Percentiles rank a stretch among this genome's conserved stretches.
Conservation (phyloP, 2,113 vertebrate genomes). For the Sphaerodactylus townsendi region DNA sequence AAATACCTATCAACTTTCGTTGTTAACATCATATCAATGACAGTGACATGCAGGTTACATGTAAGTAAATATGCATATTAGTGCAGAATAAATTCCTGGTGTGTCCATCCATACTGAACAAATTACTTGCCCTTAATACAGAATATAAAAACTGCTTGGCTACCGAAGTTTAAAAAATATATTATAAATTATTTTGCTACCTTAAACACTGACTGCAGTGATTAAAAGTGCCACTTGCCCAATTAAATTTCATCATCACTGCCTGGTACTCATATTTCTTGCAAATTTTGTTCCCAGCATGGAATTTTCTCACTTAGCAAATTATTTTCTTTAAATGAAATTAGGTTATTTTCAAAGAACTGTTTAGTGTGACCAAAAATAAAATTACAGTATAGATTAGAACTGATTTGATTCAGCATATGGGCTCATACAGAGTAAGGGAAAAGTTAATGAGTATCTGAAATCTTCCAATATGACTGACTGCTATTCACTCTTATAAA, state of each 20-base stretch:
- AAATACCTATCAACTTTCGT: not conserved
- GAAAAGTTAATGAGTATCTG: too few species aligned
- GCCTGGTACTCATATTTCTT: slow-evolving; percentile 44
- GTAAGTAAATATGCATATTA: not conserved
- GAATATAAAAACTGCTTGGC: not conserved
- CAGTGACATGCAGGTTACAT: not conserved
- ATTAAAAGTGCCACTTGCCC: slow-evolving; percentile 41
- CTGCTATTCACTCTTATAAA: too few species aligned
- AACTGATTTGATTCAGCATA: too few species aligned
- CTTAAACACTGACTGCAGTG: slow-evolving; percentile 12
- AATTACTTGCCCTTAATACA: not conserved
- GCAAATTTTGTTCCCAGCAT: slow-evolving; percentile 12
- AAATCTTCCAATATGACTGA: too few species aligned
- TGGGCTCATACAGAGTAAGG: too few species aligned
- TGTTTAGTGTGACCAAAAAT: too few species aligned
- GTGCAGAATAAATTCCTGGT: not conserved
- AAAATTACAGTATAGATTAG: too few species aligned
- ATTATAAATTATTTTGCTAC: slow-evolving; percentile 56
- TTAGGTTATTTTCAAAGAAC: too few species aligned
- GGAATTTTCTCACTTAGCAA: not conserved
- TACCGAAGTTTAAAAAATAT: slow-evolving; percentile 51
- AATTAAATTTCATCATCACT: slow-evolving; percentile 62
- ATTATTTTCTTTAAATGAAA: not conserved
- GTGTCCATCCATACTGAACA: not conserved
- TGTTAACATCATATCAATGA: not conserved